Percentiles rank a stretch among this genome's conserved stretches.
Evolutionary conservation across 1,140 invertebrate species (phyloP).

Genomic region (Watersipora subatra): DNA sequence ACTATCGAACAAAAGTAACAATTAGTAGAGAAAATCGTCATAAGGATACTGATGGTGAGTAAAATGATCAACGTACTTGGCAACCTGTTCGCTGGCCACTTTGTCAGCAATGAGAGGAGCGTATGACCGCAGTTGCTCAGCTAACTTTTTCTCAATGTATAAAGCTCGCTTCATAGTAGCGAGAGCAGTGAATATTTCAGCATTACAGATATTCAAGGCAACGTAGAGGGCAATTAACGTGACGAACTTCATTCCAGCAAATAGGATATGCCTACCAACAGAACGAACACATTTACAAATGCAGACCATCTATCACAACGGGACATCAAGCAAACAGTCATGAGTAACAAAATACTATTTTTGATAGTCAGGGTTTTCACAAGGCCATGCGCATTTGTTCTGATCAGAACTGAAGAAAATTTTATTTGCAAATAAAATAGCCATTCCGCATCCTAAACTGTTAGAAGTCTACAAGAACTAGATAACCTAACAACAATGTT

Average conservation of each 20-base stretch:
- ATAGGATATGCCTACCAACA: background rate
- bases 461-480: no score
- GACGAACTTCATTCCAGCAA: background rate
- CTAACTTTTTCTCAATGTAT: background rate
- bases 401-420: no score
- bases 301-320: no score
- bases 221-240: background rate
- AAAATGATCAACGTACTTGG: background rate
- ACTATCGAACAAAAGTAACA: background rate
- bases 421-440: no score
- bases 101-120: background rate
- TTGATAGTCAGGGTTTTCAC: no score
- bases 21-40: background rate
- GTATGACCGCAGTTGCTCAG: background rate
- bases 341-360: background rate
- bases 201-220: background rate
- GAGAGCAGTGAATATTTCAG: background rate
- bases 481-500: no score
- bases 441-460: no score
- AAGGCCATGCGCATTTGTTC: no score
- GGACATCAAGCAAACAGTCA: no score
- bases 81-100: background rate
- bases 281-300: background rate
- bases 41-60: no score
- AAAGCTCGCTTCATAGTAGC: background rate